Evolutionary conservation across 2,888 invertebrate genomes (phyloP), one percentile per base, ranked within the genome.

Genomic region (Drosophila testacea): DNA sequence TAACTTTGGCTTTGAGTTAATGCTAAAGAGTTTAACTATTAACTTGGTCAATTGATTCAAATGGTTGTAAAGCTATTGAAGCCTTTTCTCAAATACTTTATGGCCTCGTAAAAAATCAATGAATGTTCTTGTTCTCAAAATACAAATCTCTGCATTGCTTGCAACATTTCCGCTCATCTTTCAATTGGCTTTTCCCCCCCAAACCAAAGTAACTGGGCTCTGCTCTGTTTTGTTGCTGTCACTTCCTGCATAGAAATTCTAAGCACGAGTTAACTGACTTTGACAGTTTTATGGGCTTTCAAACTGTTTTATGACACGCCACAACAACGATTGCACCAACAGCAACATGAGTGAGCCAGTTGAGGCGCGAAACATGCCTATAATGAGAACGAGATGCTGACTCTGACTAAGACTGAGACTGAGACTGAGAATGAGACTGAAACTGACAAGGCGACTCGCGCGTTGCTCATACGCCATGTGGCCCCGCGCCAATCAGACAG

Each of bases 221-320:
- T 27, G 13, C 36, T 36, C 42, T 28, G 34, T 27, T 34, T 32
- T 27, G 32, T 27, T 34, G 69, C 55, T 77, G 81, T 68, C 87
- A 86, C 79, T 88, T 88, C 88, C 83, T 88, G 83, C 66, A 77
- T 60, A 73, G 62, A 83, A 76, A 75, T 76, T 83, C 77, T 69
- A 67, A 73, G 77, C 81, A 80, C 73, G 64, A 81, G 70, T 68
- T 73, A 77, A 79, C 80, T 55, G 80, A 76, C 75, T 81, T 87
- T 85, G 92, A 92, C 91, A 92, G 91, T 92, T 92, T 92, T 92
- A 92, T 92, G 92, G 91, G 90, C 83, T 89, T 86, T 91, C 92
- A 92, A 91, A 91, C 90, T 91, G 91, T 91, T 92, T 92, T 92
- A 92, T 91, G 92, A 90, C 83, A 83, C 88, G 90, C 88, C 79